Conservation (phyloP, 1,140 invertebrate genomes). For the Micrasema longulum region DNA sequence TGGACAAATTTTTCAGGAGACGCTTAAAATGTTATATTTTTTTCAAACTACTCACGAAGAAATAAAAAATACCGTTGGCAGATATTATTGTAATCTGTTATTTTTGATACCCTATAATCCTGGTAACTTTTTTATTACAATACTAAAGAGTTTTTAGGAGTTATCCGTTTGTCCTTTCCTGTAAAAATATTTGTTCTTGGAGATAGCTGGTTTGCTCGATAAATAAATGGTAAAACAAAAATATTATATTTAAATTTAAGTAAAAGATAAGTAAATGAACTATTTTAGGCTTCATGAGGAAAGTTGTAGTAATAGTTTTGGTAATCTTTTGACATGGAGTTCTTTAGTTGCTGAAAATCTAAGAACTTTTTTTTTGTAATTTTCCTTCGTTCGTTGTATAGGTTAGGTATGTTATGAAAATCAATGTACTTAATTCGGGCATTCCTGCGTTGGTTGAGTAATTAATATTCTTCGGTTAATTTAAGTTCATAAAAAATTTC, state of each 20-base stretch:
- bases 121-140: not conserved
- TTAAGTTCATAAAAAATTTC: conserved; percentile 7
- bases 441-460: not conserved
- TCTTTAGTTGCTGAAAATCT: not conserved
- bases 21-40: too few relatives aligned
- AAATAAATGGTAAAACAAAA: too few relatives aligned
- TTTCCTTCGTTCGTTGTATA: not conserved
- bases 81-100: too few relatives aligned
- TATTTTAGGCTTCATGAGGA: conserved; percentile 1
- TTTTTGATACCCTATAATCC: not conserved
- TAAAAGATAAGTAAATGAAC: not conserved
- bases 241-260: too few relatives aligned
- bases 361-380: not conserved
- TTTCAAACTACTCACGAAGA: too few relatives aligned
- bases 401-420: not conserved
- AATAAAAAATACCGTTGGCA: too few relatives aligned
- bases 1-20: too few relatives aligned
- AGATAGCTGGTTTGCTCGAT: too few relatives aligned
- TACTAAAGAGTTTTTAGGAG: too few relatives aligned
- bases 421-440: not conserved
- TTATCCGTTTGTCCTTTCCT: too few relatives aligned
- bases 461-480: conserved; percentile 1
- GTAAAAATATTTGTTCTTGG: too few relatives aligned
- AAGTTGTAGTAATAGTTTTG: not conserved
- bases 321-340: not conserved